Evolutionary conservation across 2,113 vertebrate species (phyloP).

Genomic region (Osmerus eperlanus): DNA sequence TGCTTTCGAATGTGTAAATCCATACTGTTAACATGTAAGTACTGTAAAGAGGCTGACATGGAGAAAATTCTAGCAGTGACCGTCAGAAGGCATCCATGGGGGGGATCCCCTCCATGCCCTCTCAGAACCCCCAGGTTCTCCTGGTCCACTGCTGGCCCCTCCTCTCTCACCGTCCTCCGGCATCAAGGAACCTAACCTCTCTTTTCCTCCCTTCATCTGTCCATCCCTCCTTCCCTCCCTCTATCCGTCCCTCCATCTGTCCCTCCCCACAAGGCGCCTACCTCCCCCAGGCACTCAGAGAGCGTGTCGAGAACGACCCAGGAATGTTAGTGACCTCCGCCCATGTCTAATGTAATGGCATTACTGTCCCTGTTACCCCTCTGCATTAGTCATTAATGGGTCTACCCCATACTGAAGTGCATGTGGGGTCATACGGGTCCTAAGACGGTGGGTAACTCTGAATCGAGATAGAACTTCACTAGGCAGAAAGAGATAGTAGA

Average conservation of each 20-base stretch:
- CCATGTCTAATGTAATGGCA: slow-evolving; percentile 20
- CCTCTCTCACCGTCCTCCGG: slow-evolving; percentile 56
- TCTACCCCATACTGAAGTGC: slow-evolving; percentile 20
- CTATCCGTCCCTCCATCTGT: background rate
- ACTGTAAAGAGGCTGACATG: slow-evolving; percentile 28
- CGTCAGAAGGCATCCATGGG: background rate
- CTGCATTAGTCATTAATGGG: slow-evolving; percentile 11
- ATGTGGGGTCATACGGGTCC: slow-evolving; percentile 14
- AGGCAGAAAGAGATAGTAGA: no score
- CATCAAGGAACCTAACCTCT: slow-evolving; percentile 63
- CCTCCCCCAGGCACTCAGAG: slow-evolving; percentile 54
- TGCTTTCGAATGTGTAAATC: slow-evolving; percentile 14
- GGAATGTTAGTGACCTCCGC: slow-evolving; percentile 53
- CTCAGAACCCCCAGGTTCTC: slow-evolving; percentile 37
- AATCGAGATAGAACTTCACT: background rate
- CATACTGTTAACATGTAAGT: background rate
- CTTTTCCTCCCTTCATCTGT: no score
- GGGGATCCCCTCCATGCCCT: slow-evolving; percentile 14
- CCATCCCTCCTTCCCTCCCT: slow-evolving; percentile 9
- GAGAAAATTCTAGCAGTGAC: slow-evolving; percentile 7
- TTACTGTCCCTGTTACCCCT: slow-evolving; percentile 3
- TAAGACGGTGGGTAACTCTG: no score
- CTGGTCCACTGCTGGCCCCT: slow-evolving; percentile 33
- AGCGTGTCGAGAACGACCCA: slow-evolving; percentile 47
- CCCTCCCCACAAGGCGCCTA: slow-evolving; percentile 49